phyloP scores from a whole-genome alignment of 2,797 vertebrate species.

The Hoplostethus mediterraneus region DNA sequence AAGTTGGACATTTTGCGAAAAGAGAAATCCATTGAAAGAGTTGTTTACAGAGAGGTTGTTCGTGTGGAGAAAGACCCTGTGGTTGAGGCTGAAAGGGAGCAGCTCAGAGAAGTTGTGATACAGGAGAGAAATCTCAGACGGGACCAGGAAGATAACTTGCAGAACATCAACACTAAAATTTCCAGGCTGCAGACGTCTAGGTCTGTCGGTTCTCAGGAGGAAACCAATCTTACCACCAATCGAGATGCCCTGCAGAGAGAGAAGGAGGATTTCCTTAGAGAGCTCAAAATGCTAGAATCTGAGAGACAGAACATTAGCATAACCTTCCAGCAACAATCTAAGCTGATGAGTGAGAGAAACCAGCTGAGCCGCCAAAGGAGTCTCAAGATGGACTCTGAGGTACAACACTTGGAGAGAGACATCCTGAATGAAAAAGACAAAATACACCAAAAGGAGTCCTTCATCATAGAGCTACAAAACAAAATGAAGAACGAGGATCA shows the following conservation, averaged over 20 bases:
- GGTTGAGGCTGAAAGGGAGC: constrained; percentile 88
- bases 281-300: constrained; percentile 85
- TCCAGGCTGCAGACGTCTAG: constrained; percentile 84
- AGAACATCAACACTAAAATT: constrained; percentile 82
- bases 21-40: constrained; percentile 92
- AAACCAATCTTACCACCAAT: constrained; percentile 78
- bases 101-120: constrained; percentile 86
- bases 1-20: constrained; percentile 89
- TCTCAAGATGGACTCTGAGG: constrained; percentile 85
- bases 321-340: constrained; percentile 89
- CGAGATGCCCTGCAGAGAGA: constrained; percentile 84
- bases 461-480: constrained; percentile 87
- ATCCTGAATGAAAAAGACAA: constrained; percentile 91
- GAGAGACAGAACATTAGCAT: constrained; percentile 86
- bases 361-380: constrained; percentile 87
- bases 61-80: constrained; percentile 92
- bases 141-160: constrained; percentile 85
- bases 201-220: constrained; percentile 84
- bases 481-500: constrained; percentile 85
- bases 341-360: constrained; percentile 86
- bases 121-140: constrained; percentile 86
- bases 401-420: constrained; percentile 87
- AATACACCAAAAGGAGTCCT: constrained; percentile 87
- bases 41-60: constrained; percentile 95
- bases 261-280: constrained; percentile 82